phyloP scores from a whole-genome alignment of 2,113 vertebrate species.

The Mustela nigripes region DNA sequence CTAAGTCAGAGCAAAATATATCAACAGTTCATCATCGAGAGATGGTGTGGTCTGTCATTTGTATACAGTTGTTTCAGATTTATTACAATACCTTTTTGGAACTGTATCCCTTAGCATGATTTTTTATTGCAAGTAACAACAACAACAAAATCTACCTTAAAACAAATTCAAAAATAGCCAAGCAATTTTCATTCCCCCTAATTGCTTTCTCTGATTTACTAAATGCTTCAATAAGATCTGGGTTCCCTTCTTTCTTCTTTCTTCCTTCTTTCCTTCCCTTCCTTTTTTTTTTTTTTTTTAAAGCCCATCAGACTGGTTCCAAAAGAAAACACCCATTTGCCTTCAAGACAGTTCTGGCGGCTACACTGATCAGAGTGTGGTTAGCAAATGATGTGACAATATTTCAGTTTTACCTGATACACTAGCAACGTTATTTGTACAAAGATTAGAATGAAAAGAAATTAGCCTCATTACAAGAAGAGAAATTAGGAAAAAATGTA shows the following conservation, averaged over 20 bases:
- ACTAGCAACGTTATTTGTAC: neutral
- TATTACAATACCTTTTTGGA: neutral
- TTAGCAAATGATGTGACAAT: neutral
- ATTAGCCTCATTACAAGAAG: neutral
- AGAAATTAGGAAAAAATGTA: neutral
- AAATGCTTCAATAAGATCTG: neutral
- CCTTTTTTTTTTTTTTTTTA: neutral
- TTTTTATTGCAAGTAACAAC: neutral
- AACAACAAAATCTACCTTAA: neutral
- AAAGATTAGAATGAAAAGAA: slow-evolving; percentile 51
- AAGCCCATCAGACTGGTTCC: neutral
- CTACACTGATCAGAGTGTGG: neutral
- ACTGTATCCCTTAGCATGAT: neutral
- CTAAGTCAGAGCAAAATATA: slow-evolving; percentile 8
- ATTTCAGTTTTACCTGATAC: neutral
- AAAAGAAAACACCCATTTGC: neutral
- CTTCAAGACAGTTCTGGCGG: neutral
- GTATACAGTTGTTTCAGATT: neutral
- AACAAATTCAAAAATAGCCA: neutral
- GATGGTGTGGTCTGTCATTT: neutral
- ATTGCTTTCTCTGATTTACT: neutral
- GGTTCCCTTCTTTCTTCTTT: neutral
- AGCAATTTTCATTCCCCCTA: neutral
- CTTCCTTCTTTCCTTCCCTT: too few relatives aligned
- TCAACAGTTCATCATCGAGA: neutral